phyloP scores from a whole-genome alignment of 2,888 invertebrate genomes.

The Eupithecia vulgata region DNA sequence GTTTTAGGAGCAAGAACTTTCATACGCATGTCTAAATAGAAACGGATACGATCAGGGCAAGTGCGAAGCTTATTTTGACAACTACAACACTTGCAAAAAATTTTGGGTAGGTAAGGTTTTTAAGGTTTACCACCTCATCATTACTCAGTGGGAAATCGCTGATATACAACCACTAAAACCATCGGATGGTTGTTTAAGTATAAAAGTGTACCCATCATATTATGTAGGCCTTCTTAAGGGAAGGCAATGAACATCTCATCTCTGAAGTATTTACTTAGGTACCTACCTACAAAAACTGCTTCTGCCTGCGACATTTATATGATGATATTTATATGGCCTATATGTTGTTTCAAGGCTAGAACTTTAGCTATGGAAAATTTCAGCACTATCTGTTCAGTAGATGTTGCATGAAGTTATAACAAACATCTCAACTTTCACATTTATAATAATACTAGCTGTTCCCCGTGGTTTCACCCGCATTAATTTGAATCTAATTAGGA shows the following conservation, averaged over 20 bases:
- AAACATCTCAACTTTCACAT: neutral
- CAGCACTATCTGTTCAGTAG: neutral
- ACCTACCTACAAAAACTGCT: too few species aligned
- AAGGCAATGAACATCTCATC: neutral
- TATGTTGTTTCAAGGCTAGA: neutral
- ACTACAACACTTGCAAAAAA: slow-evolving; percentile 90
- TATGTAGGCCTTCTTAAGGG: too few species aligned
- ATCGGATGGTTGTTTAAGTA: too few species aligned
- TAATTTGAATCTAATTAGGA: too few species aligned
- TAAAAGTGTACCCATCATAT: too few species aligned
- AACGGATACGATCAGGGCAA: slow-evolving; percentile 86
- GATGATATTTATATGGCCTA: too few species aligned
- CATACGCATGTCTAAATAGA: slow-evolving; percentile 88
- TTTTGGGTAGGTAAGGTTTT: slow-evolving; percentile 92
- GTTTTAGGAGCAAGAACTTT: slow-evolving; percentile 88
- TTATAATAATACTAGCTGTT: neutral
- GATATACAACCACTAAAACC: neutral
- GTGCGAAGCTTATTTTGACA: slow-evolving; percentile 88
- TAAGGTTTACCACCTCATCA: too few species aligned
- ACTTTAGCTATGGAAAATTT: neutral
- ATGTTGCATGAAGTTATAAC: neutral
- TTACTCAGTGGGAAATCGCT: neutral
- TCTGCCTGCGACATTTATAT: neutral
- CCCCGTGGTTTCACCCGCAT: too few species aligned
- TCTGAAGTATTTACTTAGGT: neutral